phyloP scores from a whole-genome alignment of 2,888 invertebrate genomes.

The Parelbella ahira region DNA sequence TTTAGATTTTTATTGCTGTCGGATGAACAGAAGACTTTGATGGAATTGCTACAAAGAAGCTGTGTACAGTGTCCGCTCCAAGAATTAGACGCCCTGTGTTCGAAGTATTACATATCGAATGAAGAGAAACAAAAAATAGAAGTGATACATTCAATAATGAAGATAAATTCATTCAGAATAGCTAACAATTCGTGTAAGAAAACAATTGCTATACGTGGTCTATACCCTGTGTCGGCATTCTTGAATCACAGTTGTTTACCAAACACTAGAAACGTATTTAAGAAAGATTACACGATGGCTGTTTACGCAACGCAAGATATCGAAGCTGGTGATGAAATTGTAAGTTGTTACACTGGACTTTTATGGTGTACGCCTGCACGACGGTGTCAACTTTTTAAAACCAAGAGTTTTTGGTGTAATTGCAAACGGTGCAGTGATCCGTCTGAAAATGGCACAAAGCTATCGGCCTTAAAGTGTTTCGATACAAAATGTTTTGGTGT shows the following conservation, averaged over 20 bases:
- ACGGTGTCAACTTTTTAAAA: constrained; percentile 79
- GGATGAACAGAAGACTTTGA: constrained; percentile 59
- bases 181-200: constrained; percentile 45
- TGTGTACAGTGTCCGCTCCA: constrained; percentile 48
- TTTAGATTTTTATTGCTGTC: constrained; percentile 50
- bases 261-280: constrained; percentile 83
- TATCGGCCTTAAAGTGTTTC: constrained; percentile 78
- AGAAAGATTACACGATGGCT: constrained; percentile 73
- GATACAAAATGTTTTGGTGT: constrained; percentile 72
- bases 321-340: constrained; percentile 80
- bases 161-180: constrained; percentile 84
- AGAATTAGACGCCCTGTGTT: constrained; percentile 74
- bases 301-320: constrained; percentile 82
- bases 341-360: constrained; percentile 83
- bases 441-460: constrained; percentile 80
- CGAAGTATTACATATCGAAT: constrained; percentile 58
- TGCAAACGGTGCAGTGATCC: constrained; percentile 83
- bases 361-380: constrained; percentile 84
- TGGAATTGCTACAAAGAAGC: constrained; percentile 65
- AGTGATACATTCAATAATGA: constrained; percentile 76
- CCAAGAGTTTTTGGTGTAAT: constrained; percentile 84
- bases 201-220: constrained; percentile 72
- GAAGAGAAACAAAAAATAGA: constrained; percentile 78
- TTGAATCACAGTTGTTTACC: constrained; percentile 86
- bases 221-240: constrained; percentile 83